phyloP scores from a whole-genome alignment of 2,113 vertebrate genomes.

The Petromus typicus region DNA sequence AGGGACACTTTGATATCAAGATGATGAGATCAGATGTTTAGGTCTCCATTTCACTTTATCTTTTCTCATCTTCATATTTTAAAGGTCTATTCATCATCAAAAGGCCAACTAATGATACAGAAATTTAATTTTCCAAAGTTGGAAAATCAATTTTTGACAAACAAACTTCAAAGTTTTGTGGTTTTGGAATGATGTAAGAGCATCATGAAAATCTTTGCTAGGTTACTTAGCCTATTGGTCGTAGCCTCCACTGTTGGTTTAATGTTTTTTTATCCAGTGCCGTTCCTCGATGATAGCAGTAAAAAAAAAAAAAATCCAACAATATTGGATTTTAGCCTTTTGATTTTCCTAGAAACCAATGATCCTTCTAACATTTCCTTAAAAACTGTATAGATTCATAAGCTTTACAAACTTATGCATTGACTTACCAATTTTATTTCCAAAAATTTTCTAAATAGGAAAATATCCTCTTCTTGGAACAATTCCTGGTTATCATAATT shows the following conservation, averaged over 20 bases:
- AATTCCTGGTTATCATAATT: not conserved
- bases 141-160: not conserved
- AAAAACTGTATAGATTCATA: not conserved
- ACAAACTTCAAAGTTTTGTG: not conserved
- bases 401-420: not conserved
- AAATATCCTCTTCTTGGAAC: constrained; percentile 15
- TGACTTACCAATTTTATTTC: not conserved
- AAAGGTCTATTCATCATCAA: not conserved
- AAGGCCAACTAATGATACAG: too few relatives aligned
- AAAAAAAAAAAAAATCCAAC: not conserved
- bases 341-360: not conserved
- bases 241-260: not conserved
- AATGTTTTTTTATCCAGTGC: not conserved
- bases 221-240: not conserved
- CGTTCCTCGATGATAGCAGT: not conserved
- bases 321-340: not conserved
- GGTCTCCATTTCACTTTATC: not conserved
- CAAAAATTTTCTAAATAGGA: constrained; percentile 17
- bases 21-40: not conserved
- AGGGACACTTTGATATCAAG: not conserved
- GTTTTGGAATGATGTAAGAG: not conserved
- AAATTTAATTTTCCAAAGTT: not conserved
- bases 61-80: not conserved
- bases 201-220: not conserved
- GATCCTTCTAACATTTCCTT: not conserved